These are phyloP conservation scores for Triplophysa bombifrons DNA, from an alignment of 2,797 vertebrate genomes.

Conservation along the genomic window DNA sequence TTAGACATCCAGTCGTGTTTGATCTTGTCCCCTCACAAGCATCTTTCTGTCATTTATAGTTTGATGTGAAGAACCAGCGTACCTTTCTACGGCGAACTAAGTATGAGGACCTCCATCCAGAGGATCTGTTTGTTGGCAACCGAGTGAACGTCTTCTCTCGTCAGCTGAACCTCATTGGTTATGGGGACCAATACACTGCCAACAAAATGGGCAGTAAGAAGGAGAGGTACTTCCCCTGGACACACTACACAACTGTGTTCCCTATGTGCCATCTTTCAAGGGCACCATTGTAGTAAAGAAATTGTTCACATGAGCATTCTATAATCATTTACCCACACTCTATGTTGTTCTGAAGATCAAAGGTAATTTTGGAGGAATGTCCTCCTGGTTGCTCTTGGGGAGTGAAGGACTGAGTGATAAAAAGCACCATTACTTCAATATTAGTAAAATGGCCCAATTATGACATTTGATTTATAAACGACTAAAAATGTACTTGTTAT, in stretches of 20 bases:
- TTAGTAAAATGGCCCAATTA: too few relatives aligned
- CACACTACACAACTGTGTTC: not conserved
- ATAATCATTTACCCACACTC: too few relatives aligned
- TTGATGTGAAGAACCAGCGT: conserved; percentile 91
- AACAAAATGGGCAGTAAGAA: conserved; percentile 90
- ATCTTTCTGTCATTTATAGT: conserved; percentile 69
- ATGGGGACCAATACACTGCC: conserved; percentile 91
- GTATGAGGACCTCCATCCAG: conserved; percentile 80
- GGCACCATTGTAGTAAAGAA: not conserved
- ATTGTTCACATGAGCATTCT: not conserved
- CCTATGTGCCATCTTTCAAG: not conserved
- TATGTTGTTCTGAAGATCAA: too few relatives aligned
- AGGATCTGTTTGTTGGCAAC: conserved; percentile 92
- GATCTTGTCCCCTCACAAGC: not conserved
- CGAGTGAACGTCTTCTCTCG: conserved; percentile 89
- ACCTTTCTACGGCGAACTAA: conserved; percentile 87
- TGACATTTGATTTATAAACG: too few relatives aligned
- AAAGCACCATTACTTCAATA: too few relatives aligned
- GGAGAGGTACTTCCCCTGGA: conserved; percentile 79
- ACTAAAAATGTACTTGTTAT: too few relatives aligned
- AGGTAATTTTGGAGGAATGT: too few relatives aligned
- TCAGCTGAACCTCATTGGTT: conserved; percentile 88
- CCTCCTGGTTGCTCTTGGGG: too few relatives aligned
- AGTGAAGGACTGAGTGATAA: too few relatives aligned
- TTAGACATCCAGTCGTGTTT: not conserved